Evolutionary conservation across 2,113 vertebrate genomes (phyloP), one percentile per base, ranked within the genome.

Genomic region (Aegypius monachus): DNA sequence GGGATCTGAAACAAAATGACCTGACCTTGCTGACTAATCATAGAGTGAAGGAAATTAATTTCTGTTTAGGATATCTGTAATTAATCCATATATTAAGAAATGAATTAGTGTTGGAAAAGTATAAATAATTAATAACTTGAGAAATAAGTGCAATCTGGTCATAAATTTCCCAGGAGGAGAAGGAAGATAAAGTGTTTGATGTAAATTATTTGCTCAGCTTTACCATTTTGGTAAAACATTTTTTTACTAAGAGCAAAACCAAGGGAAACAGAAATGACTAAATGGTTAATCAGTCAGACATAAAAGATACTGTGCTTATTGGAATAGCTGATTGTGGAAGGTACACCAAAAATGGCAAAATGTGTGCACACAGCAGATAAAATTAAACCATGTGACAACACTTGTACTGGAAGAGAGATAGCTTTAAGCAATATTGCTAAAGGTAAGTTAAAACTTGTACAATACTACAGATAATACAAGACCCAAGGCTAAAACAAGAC

Each of bases 151-250:
- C 71, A 95, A 77, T 91, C 77, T 93, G 66, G 80, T 79, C 48
- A 82, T 53, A 53, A 66, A 91, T 86, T 95, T 90, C 50, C 70
- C 91, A 62, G 42, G 63, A 86, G 77, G 67, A 95, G 38, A 78
- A 95, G 19, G 26, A 90, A 80, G 62, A 90, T 91, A 52, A 91
- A 93, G 26, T 47, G 36, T 36, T 95, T 68, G 65, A 91, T 85
- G 62, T 91, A 93, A 94, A 94, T 95, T 94, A 95, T 91, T 97
- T 96, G 58, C 81, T 86, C 67, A 82, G 77, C 84, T 90, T 91
- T 75, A 86, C 47, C 53, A 12, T 94, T 95, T 91, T 92, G 72
- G 74, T 86, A 81, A 90, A 94, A 81, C 21, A 10, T 55, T 80
- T 90, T 89, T 90, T 95, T 61, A 83, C 68, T 59, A 73, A 82